Base-by-base conservation (phyloP, 1,140 invertebrate genomes). In the Ceratina japonica region DNA sequence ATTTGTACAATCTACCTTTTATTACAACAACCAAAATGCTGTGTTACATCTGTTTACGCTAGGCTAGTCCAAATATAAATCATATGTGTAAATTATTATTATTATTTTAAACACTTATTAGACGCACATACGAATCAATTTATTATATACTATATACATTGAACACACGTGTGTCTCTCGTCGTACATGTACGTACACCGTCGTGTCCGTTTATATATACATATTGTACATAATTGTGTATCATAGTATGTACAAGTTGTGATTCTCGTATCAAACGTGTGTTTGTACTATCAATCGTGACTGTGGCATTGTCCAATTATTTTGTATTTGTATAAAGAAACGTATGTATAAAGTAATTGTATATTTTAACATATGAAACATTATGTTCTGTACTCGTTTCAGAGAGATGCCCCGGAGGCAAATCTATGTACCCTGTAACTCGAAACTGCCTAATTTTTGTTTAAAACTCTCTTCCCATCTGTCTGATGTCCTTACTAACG, bases 1-100 rank as follows among this genome's bases (percentile, higher is more conserved):
- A 27, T 59, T 58, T 58, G 1, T 27, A 22, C 44, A 31, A n/a
- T n/a, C n/a, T n/a, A 18, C 10, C 16, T 59, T 77, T 71, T 71
- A 13, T 3, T 31, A 59, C 3, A 27, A 52, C 22, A 51, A 20
- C 12, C 3, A 64, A 72, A 72, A 63, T 78, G n/a, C 22, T 44
- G n/a, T 44, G 15, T 56, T 56, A 20, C 16, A 71, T 63, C 58
- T 3, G 20, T 77, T 66, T 78, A 78, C 49, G 63, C 10, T 24
- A 18, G 12, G 8, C 77, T 75, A 81, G 68, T 81, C 61, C 69
- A 84, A 72, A 80, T 76, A 86, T 75, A 74, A 54, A 49, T 81
- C 37, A 79, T 59, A 74, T 81, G 63, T 75, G 56, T 66, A 77
- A 72, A 64, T 72, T 18, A 56, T 59, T 20, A 31, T 31, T 31